These are phyloP conservation scores for Cylas formicarius DNA, from an alignment of 1,140 invertebrate species.

Conservation along the genomic window DNA sequence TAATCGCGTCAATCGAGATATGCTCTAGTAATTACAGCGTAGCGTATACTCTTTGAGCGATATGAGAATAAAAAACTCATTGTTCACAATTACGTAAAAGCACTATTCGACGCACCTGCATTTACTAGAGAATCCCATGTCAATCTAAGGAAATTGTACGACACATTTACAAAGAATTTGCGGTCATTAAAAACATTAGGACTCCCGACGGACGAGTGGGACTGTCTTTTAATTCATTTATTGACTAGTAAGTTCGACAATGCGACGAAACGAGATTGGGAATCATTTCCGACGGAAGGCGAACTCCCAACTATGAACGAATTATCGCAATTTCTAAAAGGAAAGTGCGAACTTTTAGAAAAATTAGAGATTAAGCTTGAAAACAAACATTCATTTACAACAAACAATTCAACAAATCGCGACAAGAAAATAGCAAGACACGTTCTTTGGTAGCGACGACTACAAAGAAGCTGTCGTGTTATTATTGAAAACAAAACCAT, in stretches of 20 bases:
- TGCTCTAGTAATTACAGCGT: slow-evolving; percentile 33
- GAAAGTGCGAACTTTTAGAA: slow-evolving; percentile 10
- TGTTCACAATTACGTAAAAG: slow-evolving; percentile 27
- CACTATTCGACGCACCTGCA: slow-evolving; percentile 22
- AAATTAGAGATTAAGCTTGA: slow-evolving; percentile 1
- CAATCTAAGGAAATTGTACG: slow-evolving; percentile 17
- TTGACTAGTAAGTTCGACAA: slow-evolving; percentile 22
- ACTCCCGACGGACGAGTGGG: slow-evolving; percentile 20
- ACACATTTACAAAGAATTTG: slow-evolving; percentile 20
- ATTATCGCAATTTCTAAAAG: neutral
- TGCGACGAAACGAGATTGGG: slow-evolving; percentile 22
- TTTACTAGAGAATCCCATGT: slow-evolving; percentile 24
- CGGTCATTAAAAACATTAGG: slow-evolving; percentile 21
- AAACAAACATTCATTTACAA: neutral
- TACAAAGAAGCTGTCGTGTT: neutral
- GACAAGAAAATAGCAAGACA: neutral
- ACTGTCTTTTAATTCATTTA: slow-evolving; percentile 19
- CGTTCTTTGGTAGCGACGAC: neutral
- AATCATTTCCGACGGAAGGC: slow-evolving; percentile 6
- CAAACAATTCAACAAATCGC: neutral
- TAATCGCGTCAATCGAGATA: slow-evolving; percentile 28
- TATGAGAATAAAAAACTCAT: slow-evolving; percentile 32
- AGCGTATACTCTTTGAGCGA: slow-evolving; percentile 28
- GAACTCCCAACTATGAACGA: slow-evolving; percentile 4
- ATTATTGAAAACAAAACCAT: slow-evolving; percentile 7